Evolutionary conservation across 2,888 invertebrate species (phyloP).

Genomic region (Atherix ibis): DNA sequence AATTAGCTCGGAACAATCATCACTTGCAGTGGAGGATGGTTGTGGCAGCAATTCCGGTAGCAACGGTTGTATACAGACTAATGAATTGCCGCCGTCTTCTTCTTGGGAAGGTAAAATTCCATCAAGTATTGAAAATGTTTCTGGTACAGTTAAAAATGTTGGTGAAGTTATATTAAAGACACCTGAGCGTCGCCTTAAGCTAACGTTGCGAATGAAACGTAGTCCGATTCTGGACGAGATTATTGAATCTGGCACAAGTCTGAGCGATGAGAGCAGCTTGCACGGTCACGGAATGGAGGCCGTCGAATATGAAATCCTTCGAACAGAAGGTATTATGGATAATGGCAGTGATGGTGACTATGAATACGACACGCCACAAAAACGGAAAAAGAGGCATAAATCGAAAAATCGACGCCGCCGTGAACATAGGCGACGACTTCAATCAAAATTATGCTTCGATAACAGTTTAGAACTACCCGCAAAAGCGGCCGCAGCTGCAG

Average conservation of each 20-base stretch:
- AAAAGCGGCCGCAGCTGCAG: background rate
- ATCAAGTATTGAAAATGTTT: slow-evolving; percentile 13
- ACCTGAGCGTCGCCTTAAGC: slow-evolving; percentile 42
- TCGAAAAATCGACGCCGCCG: slow-evolving; percentile 30
- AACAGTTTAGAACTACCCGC: background rate
- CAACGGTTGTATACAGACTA: no score
- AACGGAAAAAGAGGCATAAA: slow-evolving; percentile 44
- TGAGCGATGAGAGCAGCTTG: slow-evolving; percentile 40
- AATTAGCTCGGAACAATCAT: no score
- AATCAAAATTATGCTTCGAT: no score
- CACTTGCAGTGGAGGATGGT: slow-evolving; percentile 9
- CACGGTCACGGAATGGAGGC: slow-evolving; percentile 30
- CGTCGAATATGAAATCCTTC: slow-evolving; percentile 67
- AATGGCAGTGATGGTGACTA: slow-evolving; percentile 21
- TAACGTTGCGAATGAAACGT: slow-evolving; percentile 74
- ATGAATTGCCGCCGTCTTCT: slow-evolving; percentile 18
- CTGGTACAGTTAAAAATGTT: slow-evolving; percentile 1
- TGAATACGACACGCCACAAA: slow-evolving; percentile 15
- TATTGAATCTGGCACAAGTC: slow-evolving; percentile 59
- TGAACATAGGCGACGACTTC: slow-evolving; percentile 7
- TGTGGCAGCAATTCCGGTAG: no score
- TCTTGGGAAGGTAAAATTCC: slow-evolving; percentile 20
- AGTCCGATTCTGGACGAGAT: slow-evolving; percentile 74
- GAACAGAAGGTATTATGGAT: slow-evolving; percentile 55
- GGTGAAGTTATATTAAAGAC: slow-evolving; percentile 27